A percentile compares a stretch with the other conserved stretches of the same genome.
Evolutionary conservation across 1,140 invertebrate genomes (phyloP).

Genomic region (Vollenhovia emeryi): DNA sequence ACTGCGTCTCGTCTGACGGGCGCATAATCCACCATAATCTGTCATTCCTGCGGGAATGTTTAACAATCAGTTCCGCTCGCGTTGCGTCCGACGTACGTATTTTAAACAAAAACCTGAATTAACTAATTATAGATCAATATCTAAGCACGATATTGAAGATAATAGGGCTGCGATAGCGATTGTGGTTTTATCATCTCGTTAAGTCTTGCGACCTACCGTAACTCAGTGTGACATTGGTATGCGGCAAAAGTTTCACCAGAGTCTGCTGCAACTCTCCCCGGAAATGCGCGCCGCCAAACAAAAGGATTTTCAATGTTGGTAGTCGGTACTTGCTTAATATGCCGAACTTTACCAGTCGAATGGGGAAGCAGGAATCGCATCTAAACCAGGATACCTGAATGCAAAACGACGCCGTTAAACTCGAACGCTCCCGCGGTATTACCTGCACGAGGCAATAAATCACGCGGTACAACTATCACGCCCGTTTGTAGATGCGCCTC

Average conservation of each 20-base stretch:
- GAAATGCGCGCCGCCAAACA: slow-evolving; percentile 66
- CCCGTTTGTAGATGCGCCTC: slow-evolving; percentile 46
- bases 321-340: slow-evolving; percentile 57
- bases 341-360: slow-evolving; percentile 64
- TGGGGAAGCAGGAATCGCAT: slow-evolving; percentile 62
- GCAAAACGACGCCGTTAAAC: slow-evolving; percentile 51
- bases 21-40: slow-evolving; percentile 56
- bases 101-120: background rate
- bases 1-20: slow-evolving; percentile 45
- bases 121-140: background rate
- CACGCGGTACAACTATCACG: slow-evolving; percentile 50
- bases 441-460: slow-evolving; percentile 48
- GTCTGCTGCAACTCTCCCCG: slow-evolving; percentile 61
- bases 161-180: background rate
- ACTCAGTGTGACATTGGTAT: slow-evolving; percentile 45
- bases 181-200: background rate
- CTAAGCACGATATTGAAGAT: background rate
- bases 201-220: slow-evolving; percentile 58
- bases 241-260: slow-evolving; percentile 54
- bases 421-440: slow-evolving; percentile 33
- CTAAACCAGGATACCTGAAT: slow-evolving; percentile 69
- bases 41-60: slow-evolving; percentile 48
- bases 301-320: slow-evolving; percentile 63
- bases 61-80: slow-evolving; percentile 7
- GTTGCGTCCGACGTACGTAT: background rate